Percentiles rank a stretch among this genome's conserved stretches.
These are phyloP conservation scores for Leptopilina myrica DNA, from an alignment of 2,888 invertebrate species.

Conservation along the genomic window DNA sequence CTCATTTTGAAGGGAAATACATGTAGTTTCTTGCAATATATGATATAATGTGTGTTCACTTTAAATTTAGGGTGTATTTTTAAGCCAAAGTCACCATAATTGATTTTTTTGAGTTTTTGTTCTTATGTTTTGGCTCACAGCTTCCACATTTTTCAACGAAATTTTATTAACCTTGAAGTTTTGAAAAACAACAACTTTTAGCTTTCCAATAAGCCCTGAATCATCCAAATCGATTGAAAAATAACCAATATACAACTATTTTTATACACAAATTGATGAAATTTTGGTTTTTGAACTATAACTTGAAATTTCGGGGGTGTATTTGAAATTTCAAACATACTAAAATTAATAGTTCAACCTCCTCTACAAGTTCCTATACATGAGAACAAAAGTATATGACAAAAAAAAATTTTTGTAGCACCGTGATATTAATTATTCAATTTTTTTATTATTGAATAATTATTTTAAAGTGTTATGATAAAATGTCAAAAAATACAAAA, in stretches of 20 bases:
- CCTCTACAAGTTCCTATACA: background rate
- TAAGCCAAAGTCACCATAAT: background rate
- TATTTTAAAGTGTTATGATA: no score
- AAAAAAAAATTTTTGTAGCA: conserved; percentile 1
- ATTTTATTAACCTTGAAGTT: background rate
- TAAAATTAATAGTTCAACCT: background rate
- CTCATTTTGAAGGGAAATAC: no score
- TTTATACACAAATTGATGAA: no score
- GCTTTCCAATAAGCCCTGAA: background rate
- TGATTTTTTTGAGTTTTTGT: background rate
- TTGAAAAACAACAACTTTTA: background rate
- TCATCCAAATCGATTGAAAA: background rate
- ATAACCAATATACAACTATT: background rate
- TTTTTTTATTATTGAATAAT: no score
- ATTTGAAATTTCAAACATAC: no score
- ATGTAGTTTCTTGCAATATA: no score
- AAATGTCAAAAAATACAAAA: no score
- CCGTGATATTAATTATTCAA: no score
- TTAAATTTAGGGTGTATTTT: background rate
- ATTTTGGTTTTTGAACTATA: no score
- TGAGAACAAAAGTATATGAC: background rate
- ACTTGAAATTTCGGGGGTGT: no score
- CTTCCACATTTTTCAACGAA: background rate
- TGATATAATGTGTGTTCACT: no score
- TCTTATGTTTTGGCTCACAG: background rate